These are phyloP conservation scores for Cotesia vestalis DNA, from an alignment of 1,140 invertebrate genomes.

Conservation along the genomic window DNA sequence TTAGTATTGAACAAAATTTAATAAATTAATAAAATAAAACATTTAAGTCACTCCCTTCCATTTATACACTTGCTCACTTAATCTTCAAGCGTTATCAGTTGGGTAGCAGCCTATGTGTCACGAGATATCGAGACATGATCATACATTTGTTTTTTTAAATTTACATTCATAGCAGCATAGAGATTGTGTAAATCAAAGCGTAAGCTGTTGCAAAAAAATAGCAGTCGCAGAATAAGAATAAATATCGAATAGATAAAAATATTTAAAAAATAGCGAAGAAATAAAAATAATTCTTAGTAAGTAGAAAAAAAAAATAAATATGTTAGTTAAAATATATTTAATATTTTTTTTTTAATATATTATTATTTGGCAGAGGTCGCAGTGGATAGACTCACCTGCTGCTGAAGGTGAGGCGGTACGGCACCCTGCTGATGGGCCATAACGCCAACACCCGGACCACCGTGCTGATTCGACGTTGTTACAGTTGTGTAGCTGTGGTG, in stretches of 20 bases:
- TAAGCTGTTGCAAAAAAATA: neutral
- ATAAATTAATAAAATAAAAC: neutral
- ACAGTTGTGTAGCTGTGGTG: slow-evolving; percentile 67
- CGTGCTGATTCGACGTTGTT: slow-evolving; percentile 65
- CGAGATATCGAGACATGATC: slow-evolving; percentile 4
- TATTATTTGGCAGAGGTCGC: slow-evolving; percentile 17
- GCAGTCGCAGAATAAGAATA: neutral
- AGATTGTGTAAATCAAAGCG: too few relatives aligned
- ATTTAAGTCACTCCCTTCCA: slow-evolving; percentile 1
- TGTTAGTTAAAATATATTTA: slow-evolving; percentile 5
- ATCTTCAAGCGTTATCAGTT: neutral
- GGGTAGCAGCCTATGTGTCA: neutral
- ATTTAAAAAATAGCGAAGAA: neutral
- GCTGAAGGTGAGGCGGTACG: slow-evolving; percentile 64
- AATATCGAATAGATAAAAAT: neutral
- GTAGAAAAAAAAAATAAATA: neutral
- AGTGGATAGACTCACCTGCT: slow-evolving; percentile 65
- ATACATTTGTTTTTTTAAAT: neutral
- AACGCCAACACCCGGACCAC: slow-evolving; percentile 53
- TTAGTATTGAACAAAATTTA: neutral
- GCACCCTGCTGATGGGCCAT: slow-evolving; percentile 63
- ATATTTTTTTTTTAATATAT: neutral
- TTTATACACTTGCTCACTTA: neutral
- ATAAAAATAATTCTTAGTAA: neutral
- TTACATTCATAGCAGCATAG: slow-evolving; percentile 16